phyloP scores from a whole-genome alignment of 1,140 invertebrate species.

The Sitophilus oryzae region DNA sequence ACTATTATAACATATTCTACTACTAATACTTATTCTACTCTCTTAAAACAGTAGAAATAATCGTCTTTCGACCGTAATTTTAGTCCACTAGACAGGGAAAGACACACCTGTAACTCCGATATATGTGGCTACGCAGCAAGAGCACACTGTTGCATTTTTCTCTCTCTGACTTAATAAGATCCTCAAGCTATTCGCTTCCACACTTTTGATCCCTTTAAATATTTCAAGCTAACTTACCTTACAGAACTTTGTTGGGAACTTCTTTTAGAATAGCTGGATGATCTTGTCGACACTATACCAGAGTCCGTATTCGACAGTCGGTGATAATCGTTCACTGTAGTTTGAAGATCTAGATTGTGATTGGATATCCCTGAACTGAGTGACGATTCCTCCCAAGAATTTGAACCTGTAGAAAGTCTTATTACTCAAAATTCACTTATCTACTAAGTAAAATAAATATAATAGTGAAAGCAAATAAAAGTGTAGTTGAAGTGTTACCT shows the following conservation, averaged over 20 bases:
- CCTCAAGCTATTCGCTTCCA: too few relatives aligned
- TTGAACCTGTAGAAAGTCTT: slow-evolving; percentile 25
- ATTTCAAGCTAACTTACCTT: too few relatives aligned
- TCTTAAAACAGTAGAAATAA: too few relatives aligned
- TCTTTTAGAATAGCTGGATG: slow-evolving; percentile 54
- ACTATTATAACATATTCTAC: too few relatives aligned
- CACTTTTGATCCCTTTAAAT: too few relatives aligned
- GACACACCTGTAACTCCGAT: too few relatives aligned
- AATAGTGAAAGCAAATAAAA: neutral
- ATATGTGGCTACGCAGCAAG: too few relatives aligned
- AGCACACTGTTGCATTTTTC: too few relatives aligned
- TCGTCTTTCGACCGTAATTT: too few relatives aligned
- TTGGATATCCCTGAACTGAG: slow-evolving; percentile 35
- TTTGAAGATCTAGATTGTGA: slow-evolving; percentile 31
- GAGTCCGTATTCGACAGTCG: slow-evolving; percentile 50
- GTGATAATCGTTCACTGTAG: slow-evolving; percentile 36
- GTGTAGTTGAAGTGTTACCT: slow-evolving; percentile 3
- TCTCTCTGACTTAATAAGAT: too few relatives aligned
- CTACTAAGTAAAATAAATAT: neutral
- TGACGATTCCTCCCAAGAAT: slow-evolving; percentile 38
- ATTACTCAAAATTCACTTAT: neutral
- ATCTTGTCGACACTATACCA: slow-evolving; percentile 62
- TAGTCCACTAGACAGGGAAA: too few relatives aligned
- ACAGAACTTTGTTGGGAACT: slow-evolving; percentile 53
- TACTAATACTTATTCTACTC: too few relatives aligned